Percentiles rank a stretch among this genome's conserved stretches.
phyloP scores from a whole-genome alignment of 1,140 invertebrate genomes.

The Hesperophylax magnus region DNA sequence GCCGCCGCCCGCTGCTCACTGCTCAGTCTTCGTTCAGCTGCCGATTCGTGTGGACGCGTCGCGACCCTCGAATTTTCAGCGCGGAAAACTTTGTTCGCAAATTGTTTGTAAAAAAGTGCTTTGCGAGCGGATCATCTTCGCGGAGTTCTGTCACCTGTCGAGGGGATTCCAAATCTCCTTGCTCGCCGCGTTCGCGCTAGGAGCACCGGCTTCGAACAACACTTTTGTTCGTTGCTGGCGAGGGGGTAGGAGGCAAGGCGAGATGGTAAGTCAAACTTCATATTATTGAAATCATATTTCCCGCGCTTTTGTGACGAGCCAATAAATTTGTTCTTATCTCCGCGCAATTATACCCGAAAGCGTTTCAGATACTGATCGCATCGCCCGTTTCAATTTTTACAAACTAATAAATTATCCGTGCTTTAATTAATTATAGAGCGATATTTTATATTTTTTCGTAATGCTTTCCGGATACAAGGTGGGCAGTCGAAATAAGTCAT shows the following conservation, averaged over 20 bases:
- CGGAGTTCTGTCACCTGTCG: background rate
- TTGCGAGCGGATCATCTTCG: background rate
- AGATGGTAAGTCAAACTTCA: conserved; percentile 14
- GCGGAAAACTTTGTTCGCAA: conserved; percentile 4
- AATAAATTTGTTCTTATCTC: conserved; percentile 14
- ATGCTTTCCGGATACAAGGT: conserved; percentile 29
- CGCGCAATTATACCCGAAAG: background rate
- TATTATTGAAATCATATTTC: background rate
- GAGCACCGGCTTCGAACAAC: too few species aligned
- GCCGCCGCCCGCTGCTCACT: background rate
- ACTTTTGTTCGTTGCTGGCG: too few species aligned
- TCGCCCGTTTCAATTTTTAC: conserved; percentile 24
- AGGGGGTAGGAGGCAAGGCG: too few species aligned
- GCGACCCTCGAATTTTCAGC: background rate
- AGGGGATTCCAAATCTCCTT: too few species aligned
- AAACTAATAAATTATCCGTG: conserved; percentile 31
- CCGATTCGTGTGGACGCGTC: background rate
- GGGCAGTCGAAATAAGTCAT: conserved; percentile 36
- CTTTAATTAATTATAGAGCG: conserved; percentile 39
- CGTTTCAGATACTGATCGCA: conserved; percentile 19
- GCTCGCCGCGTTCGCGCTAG: background rate
- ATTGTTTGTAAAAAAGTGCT: background rate
- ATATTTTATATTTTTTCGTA: conserved; percentile 36
- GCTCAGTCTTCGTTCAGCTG: conserved; percentile 1
- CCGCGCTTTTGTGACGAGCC: background rate